These are phyloP conservation scores for Pyrrhosoma nymphula DNA, from an alignment of 2,888 invertebrate genomes.

Conservation along the genomic window DNA sequence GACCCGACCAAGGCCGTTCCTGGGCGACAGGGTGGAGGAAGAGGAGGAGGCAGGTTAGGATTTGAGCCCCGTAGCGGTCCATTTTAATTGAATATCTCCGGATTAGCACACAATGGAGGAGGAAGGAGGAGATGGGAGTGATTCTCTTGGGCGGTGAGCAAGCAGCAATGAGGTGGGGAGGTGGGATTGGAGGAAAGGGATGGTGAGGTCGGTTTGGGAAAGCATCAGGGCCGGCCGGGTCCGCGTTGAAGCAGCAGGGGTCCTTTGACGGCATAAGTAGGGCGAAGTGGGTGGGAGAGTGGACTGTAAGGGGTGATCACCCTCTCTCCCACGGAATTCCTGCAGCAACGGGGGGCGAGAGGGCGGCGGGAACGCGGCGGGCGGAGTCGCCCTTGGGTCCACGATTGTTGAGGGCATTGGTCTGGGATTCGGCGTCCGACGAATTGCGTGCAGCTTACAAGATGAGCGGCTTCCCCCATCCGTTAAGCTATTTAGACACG, in stretches of 20 bases:
- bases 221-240: not conserved
- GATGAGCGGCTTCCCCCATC: not conserved
- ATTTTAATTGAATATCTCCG: constrained; percentile 66
- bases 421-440: not conserved
- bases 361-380: too few relatives aligned
- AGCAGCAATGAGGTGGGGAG: not conserved
- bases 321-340: not conserved
- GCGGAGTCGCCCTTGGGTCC: not conserved
- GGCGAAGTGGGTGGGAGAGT: not conserved
- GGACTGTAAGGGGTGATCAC: not conserved
- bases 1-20: not conserved
- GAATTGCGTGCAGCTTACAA: not conserved
- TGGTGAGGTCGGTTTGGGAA: not conserved
- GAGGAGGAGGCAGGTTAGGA: not conserved
- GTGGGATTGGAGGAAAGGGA: not conserved
- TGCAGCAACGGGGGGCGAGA: not conserved
- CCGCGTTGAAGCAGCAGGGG: not conserved
- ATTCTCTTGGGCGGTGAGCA: not conserved
- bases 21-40: not conserved
- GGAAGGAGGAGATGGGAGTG: constrained; percentile 27
- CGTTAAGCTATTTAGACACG: not conserved
- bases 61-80: not conserved
- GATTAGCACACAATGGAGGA: constrained; percentile 63
- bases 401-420: not conserved
- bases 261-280: not conserved